Base-by-base conservation (phyloP, 2,888 invertebrate species). In the Gandaritis pyraliata region DNA sequence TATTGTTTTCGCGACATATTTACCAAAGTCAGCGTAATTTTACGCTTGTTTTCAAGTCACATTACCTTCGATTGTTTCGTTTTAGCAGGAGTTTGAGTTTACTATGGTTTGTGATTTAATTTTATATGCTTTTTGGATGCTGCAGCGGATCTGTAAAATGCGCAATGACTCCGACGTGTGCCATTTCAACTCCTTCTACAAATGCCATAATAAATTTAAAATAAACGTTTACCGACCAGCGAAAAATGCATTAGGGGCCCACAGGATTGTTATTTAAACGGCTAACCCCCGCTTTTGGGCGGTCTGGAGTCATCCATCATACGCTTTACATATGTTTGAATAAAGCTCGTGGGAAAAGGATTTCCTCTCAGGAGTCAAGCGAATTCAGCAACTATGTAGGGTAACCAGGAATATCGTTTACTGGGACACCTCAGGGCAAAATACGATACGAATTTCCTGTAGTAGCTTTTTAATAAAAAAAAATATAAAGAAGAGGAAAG, bases 281-380 rank as follows among this genome's bases (percentile, higher is more conserved):
- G 81, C 83, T 78, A 81, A 82, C 88, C 85, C 86, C 85, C 82
- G 82, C 74, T 74, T 73, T 77, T 77, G 86, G 86, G 87, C 82
- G 84, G 83, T 83, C 78, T 74, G 69, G 83, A 77, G 85, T 85
- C 91, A 93, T 93, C 93, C 90, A 93, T 93, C 93, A 93, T 90
- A 88, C 86, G 92, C 92, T 93, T 93, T 92, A 92, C 93, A 93
- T 93, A 92, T 93, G 93, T 93, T 93, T 92, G 90, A 90, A 89
- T 92, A 91, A 93, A 92, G 89, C 93, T 82, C 93, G 93, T 93
- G 93, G 93, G 93, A 93, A 92, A 92, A 90, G 90, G 90, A 91
- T 89, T 90, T 92, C 90, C 90, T 91, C 92, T 91, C 87, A 86
- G 85, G 87, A 91, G 90, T 90, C 88, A 88, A 83, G 86, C 84